Conservation (phyloP, 2,113 vertebrate genomes). For the Percina caprodes region DNA sequence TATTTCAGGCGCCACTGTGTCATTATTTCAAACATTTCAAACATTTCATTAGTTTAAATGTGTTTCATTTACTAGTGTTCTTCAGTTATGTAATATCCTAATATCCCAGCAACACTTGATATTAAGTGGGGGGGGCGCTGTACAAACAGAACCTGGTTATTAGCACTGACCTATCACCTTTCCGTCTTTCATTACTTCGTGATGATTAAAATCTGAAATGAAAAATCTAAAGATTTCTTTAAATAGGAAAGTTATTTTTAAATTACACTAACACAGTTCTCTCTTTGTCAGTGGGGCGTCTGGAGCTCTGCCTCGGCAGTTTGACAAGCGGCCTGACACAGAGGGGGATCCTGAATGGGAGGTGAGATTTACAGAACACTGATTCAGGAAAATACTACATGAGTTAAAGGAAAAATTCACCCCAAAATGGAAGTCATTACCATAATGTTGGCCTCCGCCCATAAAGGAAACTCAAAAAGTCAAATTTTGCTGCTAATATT, state of each 20-base stretch:
- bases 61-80: constrained; percentile 65
- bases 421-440: not conserved
- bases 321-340: constrained; percentile 30
- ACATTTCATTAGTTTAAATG: constrained; percentile 61
- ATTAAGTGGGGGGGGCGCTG: constrained; percentile 39
- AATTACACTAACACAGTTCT: constrained; percentile 18
- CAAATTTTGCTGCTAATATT: not conserved
- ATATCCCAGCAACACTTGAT: constrained; percentile 6
- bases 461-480: not conserved
- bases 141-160: constrained; percentile 46
- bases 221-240: constrained; percentile 33
- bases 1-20: constrained; percentile 50
- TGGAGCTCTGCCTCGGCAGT: not conserved
- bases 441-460: not conserved
- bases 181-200: constrained; percentile 16
- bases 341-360: not conserved
- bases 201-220: constrained; percentile 24
- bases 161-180: constrained; percentile 29
- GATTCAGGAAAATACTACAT: constrained; percentile 9
- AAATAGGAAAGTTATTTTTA: constrained; percentile 40
- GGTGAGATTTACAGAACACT: constrained; percentile 11
- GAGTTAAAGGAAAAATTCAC: not conserved
- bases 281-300: constrained; percentile 20
- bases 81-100: constrained; percentile 35
- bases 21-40: constrained; percentile 45